phyloP scores from a whole-genome alignment of 2,113 vertebrate genomes.

The Meleagris gallopavo region DNA sequence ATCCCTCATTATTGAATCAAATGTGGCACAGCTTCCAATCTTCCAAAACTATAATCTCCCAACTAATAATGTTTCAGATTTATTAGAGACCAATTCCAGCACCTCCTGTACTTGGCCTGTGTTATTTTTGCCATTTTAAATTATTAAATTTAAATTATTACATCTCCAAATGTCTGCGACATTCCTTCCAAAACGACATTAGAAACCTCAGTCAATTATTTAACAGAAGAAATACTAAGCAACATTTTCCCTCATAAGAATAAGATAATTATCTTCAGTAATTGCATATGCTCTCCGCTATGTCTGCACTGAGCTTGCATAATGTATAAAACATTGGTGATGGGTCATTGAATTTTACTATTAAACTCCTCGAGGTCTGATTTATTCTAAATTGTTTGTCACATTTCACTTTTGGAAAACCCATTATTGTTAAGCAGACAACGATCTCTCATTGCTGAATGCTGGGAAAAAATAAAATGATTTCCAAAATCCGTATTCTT shows the following conservation, averaged over 20 bases:
- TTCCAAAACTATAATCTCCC: background rate
- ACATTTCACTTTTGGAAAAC: constrained; percentile 61
- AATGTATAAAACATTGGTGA: constrained; percentile 58
- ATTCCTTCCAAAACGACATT: constrained; percentile 18
- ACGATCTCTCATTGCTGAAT: constrained; percentile 35
- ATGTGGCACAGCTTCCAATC: background rate
- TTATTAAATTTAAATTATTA: constrained; percentile 44
- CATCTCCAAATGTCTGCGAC: background rate
- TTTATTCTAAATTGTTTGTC: constrained; percentile 71
- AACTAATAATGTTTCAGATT: background rate
- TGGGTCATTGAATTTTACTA: constrained; percentile 69
- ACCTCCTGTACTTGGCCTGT: background rate
- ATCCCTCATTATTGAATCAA: background rate
- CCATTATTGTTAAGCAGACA: constrained; percentile 64
- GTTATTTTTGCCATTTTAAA: constrained; percentile 41
- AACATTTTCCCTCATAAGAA: constrained; percentile 42
- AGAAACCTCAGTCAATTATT: constrained; percentile 49
- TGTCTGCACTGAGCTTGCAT: constrained; percentile 37
- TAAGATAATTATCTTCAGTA: constrained; percentile 70
- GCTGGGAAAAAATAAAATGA: constrained; percentile 35
- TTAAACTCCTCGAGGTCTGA: constrained; percentile 66
- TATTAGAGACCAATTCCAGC: constrained; percentile 21
- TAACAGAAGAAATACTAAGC: constrained; percentile 43
- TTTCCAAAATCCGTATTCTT: constrained; percentile 52
- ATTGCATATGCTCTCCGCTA: constrained; percentile 51